Evolutionary conservation across 2,888 invertebrate species (phyloP), one percentile per base, ranked within the genome.

Genomic region (Spodoptera littoralis): DNA sequence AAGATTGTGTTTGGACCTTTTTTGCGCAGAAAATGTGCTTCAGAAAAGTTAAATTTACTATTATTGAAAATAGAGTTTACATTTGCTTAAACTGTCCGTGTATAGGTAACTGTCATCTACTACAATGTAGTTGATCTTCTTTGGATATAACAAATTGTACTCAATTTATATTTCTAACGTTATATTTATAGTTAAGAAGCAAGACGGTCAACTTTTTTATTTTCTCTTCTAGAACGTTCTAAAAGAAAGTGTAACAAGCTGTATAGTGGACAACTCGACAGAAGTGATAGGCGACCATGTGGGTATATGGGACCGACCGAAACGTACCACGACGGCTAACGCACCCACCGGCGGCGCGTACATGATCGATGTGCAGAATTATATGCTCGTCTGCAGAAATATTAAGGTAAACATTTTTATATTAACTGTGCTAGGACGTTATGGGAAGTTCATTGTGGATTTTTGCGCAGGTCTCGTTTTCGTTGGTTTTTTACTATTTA

Each of bases 251-350:
- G 96, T 95, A 3, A 75, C 86, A 0, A 83, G 85, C 18, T 95
- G 91, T 75, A 84, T 96, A 12, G 88, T 92, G 11, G 95, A 93
- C 64, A 90, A 84, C 22, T 86, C 84, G 1, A 80, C 83, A 0
- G 93, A 95, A 5, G 84, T 85, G n/a, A 84, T 79, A 0, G 80
- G 84, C 0, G 95, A 95, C 48, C 95, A 93, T 80, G 94, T 95
- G 3, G 96, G 96, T 22, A 94, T 96, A 48, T 96, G 96, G 96
- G 96, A 96, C 84, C 87, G 95, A n/a, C 95, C 95, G 11, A 95
- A 95, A 80, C 90, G 96, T 4, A 90, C 91, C 13, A 91, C 92
- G 0, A 90, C 90, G 13, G 88, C 90, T 6, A 91, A 90, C 68
- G 82, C 83, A 0, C 92, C 95, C 56, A 77, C 92, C 0, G 93